Base-by-base conservation (phyloP, 2,113 vertebrate species). In the Prolemur simus region DNA sequence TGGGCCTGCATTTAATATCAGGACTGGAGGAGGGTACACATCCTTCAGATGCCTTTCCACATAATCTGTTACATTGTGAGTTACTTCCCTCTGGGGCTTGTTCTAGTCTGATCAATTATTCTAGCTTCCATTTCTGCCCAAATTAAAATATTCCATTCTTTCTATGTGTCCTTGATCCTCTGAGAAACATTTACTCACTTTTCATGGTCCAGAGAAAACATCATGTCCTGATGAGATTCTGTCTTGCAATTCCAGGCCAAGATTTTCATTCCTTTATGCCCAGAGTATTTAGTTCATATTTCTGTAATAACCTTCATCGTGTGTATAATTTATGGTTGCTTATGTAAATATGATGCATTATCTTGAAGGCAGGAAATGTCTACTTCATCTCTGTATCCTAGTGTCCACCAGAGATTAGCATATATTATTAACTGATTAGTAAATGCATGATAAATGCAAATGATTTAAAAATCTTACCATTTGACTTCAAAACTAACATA, bases 181-280 rank as follows among this genome's bases (percentile, higher is more conserved):
- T 52, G 23, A 49, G 64, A 64, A 89, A 83, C 27, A 42, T 80
- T 85, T 84, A 64, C 6, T 88, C 15, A 52, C 25, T 21, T 87
- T 89, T 87, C 15, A 89, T 68, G 42, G n/a, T 13, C 23, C 76
- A 52, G 74, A 78, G 94, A 8, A 45, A 92, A 23, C 4, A 32
- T 77, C 47, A 12, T 23, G 1, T 77, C n/a, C 7, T 39, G 47
- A 78, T 81, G 27, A 77, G 49, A 68, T 39, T 87, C 69, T 52
- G 1, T 68, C 32, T 74, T 60, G n/a, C 32, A 17, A 56, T 74
- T 74, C 18, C 3, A 54, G 80, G 37, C 11, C 45, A 87, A 77
- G 60, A 92, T 84, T 94, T 84, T 69, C 27, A 18, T 85, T 87
- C 80, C 32, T 85, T 97, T 64, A 76, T 73, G 11, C 49, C 49